Conservation (phyloP, 37 sponge, comb jelly and placozoan species). For the Ianthella basta region DNA sequence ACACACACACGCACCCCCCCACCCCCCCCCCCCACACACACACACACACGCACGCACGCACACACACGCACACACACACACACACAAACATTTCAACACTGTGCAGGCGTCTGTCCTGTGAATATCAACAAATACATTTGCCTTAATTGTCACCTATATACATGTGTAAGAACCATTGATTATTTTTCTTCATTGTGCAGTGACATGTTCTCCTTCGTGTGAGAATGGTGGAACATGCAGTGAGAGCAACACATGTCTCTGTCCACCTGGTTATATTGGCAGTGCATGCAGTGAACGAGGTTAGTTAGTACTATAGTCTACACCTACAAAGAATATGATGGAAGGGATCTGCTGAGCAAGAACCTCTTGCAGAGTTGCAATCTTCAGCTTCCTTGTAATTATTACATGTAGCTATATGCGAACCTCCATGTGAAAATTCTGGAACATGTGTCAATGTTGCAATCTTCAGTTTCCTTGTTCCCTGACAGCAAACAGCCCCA, state of each 20-base stretch:
- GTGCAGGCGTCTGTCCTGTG: too few relatives aligned
- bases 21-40: too few relatives aligned
- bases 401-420: neutral
- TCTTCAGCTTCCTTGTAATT: neutral
- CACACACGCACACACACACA: too few relatives aligned
- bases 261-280: constrained; percentile 3
- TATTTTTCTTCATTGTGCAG: neutral
- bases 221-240: constrained; percentile 22
- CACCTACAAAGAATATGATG: too few relatives aligned
- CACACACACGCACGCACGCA: too few relatives aligned
- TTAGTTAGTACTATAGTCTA: neutral
- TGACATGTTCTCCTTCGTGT: constrained; percentile 14
- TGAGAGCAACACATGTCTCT: constrained; percentile 14
- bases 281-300: constrained; percentile 1
- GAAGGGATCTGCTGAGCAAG: neutral
- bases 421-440: neutral
- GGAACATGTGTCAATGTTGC: too few relatives aligned
- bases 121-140: too few relatives aligned
- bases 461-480: too few relatives aligned
- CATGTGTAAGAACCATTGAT: too few relatives aligned
- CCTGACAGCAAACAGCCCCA: too few relatives aligned
- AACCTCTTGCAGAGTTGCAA: neutral
- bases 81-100: too few relatives aligned
- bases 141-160: neutral
- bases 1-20: too few relatives aligned